Base-by-base conservation (phyloP, 2,113 vertebrate genomes). In the Lophius piscatorius region DNA sequence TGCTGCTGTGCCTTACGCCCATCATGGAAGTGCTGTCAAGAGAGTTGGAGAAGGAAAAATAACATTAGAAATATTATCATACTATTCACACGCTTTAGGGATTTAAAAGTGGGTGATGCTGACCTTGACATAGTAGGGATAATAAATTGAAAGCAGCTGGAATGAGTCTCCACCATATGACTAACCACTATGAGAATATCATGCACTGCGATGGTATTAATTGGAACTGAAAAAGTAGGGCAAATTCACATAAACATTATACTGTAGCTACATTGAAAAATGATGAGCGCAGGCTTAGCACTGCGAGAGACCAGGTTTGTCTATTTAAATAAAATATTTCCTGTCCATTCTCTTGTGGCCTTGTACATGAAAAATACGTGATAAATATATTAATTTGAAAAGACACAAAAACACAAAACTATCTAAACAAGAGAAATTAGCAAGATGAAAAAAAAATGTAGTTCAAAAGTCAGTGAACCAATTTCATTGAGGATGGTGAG, bases 1-100 rank as follows among this genome's bases (percentile, higher is more conserved):
- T 98, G 92, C 31, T 99, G 97, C 81, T 99, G 97, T 3, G 97
- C 96, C 73, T 98, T 99, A 16, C 97, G 93, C 34, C 97, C 97
- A 51, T 99, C 96, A 0, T 98, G 94, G 80, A 99, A 98, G 74
- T 98, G 89, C 97, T 99, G 78, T 13, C 34, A 76, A 62, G 82
- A 55, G 64, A 72, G 29, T 3, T 1, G 9, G 23, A 12, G 14
- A 61, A 34, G 38, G 50, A 40, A 39, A 20, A 50, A 47, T 40
- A 36, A 45, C 4, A 54, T 22, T 20, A 21, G 10, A 50, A 16
- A 41, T 47, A 55, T 48, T 50, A 54, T 40, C 33, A 26, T 11
- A 11, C 12, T 17, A 45, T 60, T 80, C 21, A 36, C 5, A 21
- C 38, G 48, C 39, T 62, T 23, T 40, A 7, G 45, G n/a, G 62